Evolutionary conservation across 2,888 invertebrate species (phyloP), one percentile per base, ranked within the genome.

Genomic region (Cepaea hortensis): DNA sequence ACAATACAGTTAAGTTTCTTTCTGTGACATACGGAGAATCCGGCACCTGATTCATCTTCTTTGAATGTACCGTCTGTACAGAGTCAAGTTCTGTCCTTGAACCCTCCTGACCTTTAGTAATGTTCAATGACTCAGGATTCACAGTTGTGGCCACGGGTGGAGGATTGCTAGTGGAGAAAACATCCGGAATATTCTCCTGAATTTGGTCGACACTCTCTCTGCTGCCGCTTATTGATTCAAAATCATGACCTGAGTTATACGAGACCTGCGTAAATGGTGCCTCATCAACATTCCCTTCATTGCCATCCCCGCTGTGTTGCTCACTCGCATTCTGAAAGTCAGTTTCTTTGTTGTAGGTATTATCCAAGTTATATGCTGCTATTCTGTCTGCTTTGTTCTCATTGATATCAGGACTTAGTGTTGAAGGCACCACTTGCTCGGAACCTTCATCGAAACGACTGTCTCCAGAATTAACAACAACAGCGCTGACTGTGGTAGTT

Each of bases 1-100:
- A 91, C 20, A 90, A 77, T 76, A 89, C 90, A 20, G 89, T 88
- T 48, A 88, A 86, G 55, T 84, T 87, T 23, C 86, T 70, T 20
- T 87, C 88, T 18, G 88, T 87, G 77, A 87, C 88, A 62, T 65
- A 85, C 1, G 3, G 65, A 50, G 85, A 80, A 13, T 61, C 80
- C 11, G 50, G 35, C 20, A 35, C 61, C 55, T 50, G 50, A 6
- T 9, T 72, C 13, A n/a, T n/a, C 2, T 35, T 35, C 13, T 79
- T 35, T 48, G 82, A 50, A 55, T 35, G 46, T 1, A 23, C 18
- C 6, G 72, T n/a, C 9, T 70, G 79, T 0, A 1, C 35, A 79
- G 23, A 9, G 15, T 79, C 13, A 35, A 5, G n/a, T 7, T 18
- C 50, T n/a, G 79, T 62, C 23, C 46, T 62, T 62, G 79, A 79